A percentile compares a stretch with the other conserved stretches of the same genome.
Evolutionary conservation across 2,888 invertebrate genomes (phyloP).

Genomic region (Rhynchonema sp.): DNA sequence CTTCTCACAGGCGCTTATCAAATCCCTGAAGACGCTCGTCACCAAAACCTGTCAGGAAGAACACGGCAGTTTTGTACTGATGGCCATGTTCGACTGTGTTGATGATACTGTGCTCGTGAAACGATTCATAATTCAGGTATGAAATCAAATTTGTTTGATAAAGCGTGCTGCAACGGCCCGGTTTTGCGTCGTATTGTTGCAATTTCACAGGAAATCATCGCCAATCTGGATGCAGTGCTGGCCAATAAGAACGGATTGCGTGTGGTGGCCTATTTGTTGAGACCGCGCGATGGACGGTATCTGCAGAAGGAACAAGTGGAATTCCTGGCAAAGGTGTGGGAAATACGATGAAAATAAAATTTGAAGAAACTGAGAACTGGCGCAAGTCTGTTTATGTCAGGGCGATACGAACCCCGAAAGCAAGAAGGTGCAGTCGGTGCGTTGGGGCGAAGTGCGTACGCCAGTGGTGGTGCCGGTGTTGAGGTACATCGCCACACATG

Average conservation of each 20-base stretch:
- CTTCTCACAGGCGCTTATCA: no score
- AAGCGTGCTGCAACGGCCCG: no score
- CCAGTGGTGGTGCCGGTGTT: constrained; percentile 15
- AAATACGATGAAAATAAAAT: no score
- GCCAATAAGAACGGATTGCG: no score
- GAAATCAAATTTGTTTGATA: no score
- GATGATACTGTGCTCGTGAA: constrained; percentile 79
- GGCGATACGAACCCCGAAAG: constrained; percentile 8
- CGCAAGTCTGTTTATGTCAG: neutral
- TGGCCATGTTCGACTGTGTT: constrained; percentile 63
- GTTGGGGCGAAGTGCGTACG: constrained; percentile 17
- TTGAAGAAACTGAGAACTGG: neutral
- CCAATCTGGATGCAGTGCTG: no score
- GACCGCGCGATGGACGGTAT: no score
- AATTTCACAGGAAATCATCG: no score
- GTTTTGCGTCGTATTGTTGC: no score
- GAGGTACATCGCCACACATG: constrained; percentile 19
- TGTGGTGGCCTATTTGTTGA: no score
- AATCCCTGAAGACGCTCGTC: constrained; percentile 64
- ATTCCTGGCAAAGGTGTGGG: no score
- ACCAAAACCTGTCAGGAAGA: constrained; percentile 61
- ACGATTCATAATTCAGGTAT: constrained; percentile 44
- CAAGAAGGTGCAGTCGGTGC: constrained; percentile 8
- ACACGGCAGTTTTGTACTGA: constrained; percentile 58
- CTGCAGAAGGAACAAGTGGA: no score